Evolutionary conservation across 1,140 invertebrate species (phyloP), one percentile per base, ranked within the genome.

Genomic region (Eufriesea mexicana): DNA sequence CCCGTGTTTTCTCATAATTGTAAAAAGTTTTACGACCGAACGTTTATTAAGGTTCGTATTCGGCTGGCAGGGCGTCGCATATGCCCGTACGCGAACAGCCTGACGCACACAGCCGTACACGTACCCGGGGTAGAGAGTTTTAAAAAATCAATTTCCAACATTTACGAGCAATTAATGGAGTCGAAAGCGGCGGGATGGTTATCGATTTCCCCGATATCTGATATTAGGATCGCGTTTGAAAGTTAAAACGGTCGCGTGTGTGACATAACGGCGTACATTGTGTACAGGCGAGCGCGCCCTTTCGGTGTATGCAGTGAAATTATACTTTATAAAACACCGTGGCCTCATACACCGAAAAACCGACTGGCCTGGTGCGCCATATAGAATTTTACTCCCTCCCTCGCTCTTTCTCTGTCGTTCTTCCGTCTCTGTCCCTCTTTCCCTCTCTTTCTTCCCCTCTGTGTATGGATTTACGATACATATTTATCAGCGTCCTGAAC

Each of bases 71-170:
- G 6, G 23, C n/a, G 42, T 9, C 59, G 28, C 54, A 62, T 54
- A 49, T 42, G 20, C 20, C 23, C n/a, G n/a, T 67, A 47, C 23
- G 5, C 16, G 25, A 25, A 28, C 18, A 51, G 68, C 20, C 1
- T 14, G 10, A 14, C 68, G 20, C 16, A 9, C 14, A 28, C 18
- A 28, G 16, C 5, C 1, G 59, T 18, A n/a, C 20, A 10, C 0
- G 8, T 16, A 64, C 1, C n/a, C 28, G 14, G 16, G 6, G 14
- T 8, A 35, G 5, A n/a, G 35, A 28, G 72, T 42, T 82, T 74
- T 54, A 76, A 76, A 82, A 76, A 82, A 76, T 82, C 79, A 82
- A 82, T 82, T 82, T 82, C 73, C 62, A 82, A 82, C 79, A 82
- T 82, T 82, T 76, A 67, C 79, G 62, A 57, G 62, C 73, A 68